Evolutionary conservation across 2,888 invertebrate species (phyloP), one percentile per base, ranked within the genome.

Genomic region (Crocallis elinguaria): DNA sequence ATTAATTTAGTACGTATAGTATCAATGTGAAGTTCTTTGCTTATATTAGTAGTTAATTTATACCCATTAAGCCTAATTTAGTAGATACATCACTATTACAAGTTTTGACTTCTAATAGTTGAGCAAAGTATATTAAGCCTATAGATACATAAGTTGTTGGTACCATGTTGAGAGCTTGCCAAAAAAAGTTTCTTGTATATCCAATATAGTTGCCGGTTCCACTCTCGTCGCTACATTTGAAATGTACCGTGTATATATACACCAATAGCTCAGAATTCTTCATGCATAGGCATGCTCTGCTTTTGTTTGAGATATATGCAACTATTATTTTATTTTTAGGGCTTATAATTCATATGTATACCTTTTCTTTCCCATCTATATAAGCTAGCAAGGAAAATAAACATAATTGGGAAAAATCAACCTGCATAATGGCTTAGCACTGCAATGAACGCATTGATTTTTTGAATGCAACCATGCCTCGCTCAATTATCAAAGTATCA

Each of bases 111-210:
- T 2, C 8, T 5, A 3, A 23, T 23, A n/a, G n/a, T 23, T 23
- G 23, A 23, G n/a, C n/a, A n/a, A n/a, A n/a, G n/a, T n/a, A n/a
- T n/a, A 6, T 23, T 23, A 6, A 23, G 23, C 23, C 6, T 25
- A n/a, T n/a, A n/a, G 11, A 8, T 19, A 21, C 19, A 3, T 17
- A 7, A 0, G 16, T n/a, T n/a, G 17, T 4, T 35, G 17, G 9
- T 36, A 25, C 4, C 0, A 12, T 12, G 36, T 60, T 60, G 51
- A 57, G 51, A 35, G 12, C 25, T 45, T 57, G 60, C 60, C 57
- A 54, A 51, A 49, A 45, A 46, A 48, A 35, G 27, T 38, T 57
- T 44, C 35, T 44, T 39, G 11, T 48, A 21, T 32, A 16, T 29
- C 14, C 25, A 21, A 30, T 29, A 27, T 14, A 16, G n/a, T 27